Base-by-base conservation (phyloP, 2,888 invertebrate species). In the Alloscopus bannaensis region DNA sequence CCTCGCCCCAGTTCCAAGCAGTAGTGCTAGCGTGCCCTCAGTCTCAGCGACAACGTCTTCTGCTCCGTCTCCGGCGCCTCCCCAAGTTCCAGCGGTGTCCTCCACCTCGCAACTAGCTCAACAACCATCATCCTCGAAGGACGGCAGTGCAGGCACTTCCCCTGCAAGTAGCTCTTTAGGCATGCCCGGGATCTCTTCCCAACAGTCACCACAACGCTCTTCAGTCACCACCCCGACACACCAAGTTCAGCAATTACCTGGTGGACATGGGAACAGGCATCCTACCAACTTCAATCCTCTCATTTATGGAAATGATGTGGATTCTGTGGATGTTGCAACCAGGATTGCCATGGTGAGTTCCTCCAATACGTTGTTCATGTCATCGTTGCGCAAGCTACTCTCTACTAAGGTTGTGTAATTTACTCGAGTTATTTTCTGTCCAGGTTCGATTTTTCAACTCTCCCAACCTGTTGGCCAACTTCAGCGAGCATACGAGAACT, bases 241-340 rank as follows among this genome's bases (percentile, higher is more conserved):
- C 50, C 73, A 68, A 28, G 45, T 62, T 16, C 77, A 62, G 11
- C 70, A 65, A 40, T 11, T 36, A 8, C 31, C 72, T 28, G 81
- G 71, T 29, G 77, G 68, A 11, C 76, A 72, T 47, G 80, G 68
- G 0, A 76, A 79, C 36, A 81, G 86, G 84, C 8, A 87, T 86
- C 78, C 88, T 84, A 76, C 86, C 75, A 76, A 86, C 68, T 90
- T 92, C 87, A 97, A 97, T 90, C 96, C 96, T 0, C 94, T 97
- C 87, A 95, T 98, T 85, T 96, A 94, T 88, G 96, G 95, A 50
- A 95, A 93, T 87, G 97, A 99, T 88, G 96, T 98, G 0, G 99
- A 99, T 88, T 97, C 98, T 0, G 99, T 99, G 0, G 99, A 99
- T 89, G 94, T 99, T 22, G 99, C 99, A 8, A 98, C 98, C 0